Evolutionary conservation across 2,113 vertebrate species (phyloP), one percentile per base, ranked within the genome.

Genomic region (Oncorhynchus keta): DNA sequence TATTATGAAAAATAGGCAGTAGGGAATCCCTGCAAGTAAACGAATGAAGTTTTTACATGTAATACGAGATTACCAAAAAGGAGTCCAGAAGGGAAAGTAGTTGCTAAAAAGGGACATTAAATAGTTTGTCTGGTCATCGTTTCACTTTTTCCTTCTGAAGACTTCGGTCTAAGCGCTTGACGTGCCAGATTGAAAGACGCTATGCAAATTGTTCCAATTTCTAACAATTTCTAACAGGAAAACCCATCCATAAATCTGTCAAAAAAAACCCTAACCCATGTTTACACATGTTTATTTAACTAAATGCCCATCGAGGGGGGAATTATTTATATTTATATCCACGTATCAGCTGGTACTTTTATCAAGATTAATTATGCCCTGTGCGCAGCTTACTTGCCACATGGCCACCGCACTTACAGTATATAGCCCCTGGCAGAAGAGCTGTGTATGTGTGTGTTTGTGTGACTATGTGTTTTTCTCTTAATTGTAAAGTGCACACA

Each of bases 241-340:
- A 39, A 14, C 61, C 59, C 8, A 45, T 48, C 62, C 76, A 79
- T 82, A 61, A 85, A 87, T 86, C 72, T 76, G 79, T 80, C 28
- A 76, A 65, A 57, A 62, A 28, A 65, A 77, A 78, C 81, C 79
- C n/a, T 13, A 75, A 76, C n/a, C 20, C 77, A 68, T 82, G 64
- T 81, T 28, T 28, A 28, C 28, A 28, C 28, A 82, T 68, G 74
- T 85, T 84, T 83, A 87, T 81, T 86, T 77, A 83, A 24, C 74
- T 77, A 79, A 81, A 76, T 76, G 28, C 71, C 80, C 49, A 65
- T 66, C 45, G 24, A 26, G 20, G 51, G 30, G 39, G 39, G 20
- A 0, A 16, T 72, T 64, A 76, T 83, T 80, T 75, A 72, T 80
- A 68, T 76, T 81, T 80, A 74, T 24, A 73, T 71, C 11, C 57